A percentile compares a stretch with the other conserved stretches of the same genome.
These are phyloP conservation scores for Ceraclea dissimilis DNA, from an alignment of 2,888 invertebrate genomes.

Conservation along the genomic window DNA sequence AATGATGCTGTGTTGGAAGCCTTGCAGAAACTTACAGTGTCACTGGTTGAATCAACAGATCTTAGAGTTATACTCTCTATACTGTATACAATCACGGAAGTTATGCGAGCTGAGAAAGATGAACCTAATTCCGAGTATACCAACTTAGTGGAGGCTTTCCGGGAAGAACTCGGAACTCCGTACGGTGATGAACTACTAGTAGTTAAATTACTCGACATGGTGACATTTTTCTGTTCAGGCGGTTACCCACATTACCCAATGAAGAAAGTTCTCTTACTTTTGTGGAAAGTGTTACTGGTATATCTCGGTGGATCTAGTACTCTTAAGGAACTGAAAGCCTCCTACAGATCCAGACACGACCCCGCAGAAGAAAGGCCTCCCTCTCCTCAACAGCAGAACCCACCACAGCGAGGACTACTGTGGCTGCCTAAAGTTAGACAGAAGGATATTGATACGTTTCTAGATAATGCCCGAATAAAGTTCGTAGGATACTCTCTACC, in stretches of 20 bases:
- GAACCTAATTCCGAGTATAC: slow-evolving; percentile 43
- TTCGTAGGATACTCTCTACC: slow-evolving; percentile 92
- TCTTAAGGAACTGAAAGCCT: slow-evolving; percentile 67
- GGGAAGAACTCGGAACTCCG: slow-evolving; percentile 51
- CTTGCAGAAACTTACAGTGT: slow-evolving; percentile 52
- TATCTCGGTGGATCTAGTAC: slow-evolving; percentile 87
- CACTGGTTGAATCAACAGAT: slow-evolving; percentile 85
- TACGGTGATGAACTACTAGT: slow-evolving; percentile 77
- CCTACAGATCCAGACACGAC: slow-evolving; percentile 50
- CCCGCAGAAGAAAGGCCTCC: slow-evolving; percentile 10
- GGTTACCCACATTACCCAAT: slow-evolving; percentile 96
- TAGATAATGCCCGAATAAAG: slow-evolving; percentile 86
- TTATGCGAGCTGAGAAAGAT: slow-evolving; percentile 68
- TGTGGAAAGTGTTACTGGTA: slow-evolving; percentile 93
- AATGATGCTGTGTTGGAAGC: slow-evolving; percentile 44
- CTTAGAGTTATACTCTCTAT: slow-evolving; percentile 88
- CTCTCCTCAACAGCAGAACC: slow-evolving; percentile 29
- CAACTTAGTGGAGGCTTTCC: slow-evolving; percentile 50
- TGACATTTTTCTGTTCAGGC: slow-evolving; percentile 92
- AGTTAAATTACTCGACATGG: slow-evolving; percentile 89
- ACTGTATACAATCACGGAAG: slow-evolving; percentile 92
- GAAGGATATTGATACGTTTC: slow-evolving; percentile 86
- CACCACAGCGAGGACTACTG: slow-evolving; percentile 63
- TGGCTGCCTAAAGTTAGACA: slow-evolving; percentile 96
- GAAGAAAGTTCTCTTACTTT: slow-evolving; percentile 89